phyloP scores from a whole-genome alignment of 2,113 vertebrate genomes.

The Chitala chitala region DNA sequence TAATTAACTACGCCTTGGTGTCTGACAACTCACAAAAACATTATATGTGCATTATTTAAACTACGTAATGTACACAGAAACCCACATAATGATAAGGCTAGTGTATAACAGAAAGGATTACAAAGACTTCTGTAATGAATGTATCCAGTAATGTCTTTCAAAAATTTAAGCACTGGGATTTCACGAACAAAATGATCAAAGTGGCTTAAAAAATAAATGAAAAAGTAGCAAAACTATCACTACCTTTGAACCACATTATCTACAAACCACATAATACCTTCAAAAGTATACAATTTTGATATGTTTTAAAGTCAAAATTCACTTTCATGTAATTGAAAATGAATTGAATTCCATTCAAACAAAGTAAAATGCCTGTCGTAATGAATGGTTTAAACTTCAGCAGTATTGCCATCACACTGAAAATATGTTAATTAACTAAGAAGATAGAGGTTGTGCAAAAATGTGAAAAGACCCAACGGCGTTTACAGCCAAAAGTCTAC shows the following conservation, averaged over 20 bases:
- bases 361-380: no score
- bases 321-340: background rate
- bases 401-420: no score
- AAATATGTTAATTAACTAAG: no score
- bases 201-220: background rate
- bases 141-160: background rate
- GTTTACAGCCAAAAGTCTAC: no score
- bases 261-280: background rate
- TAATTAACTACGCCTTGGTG: slow-evolving; percentile 4
- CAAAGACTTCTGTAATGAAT: background rate
- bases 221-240: no score
- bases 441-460: no score
- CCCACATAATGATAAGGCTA: background rate
- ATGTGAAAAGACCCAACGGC: no score
- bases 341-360: background rate
- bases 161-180: background rate
- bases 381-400: no score
- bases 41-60: background rate
- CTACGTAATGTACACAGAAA: background rate
- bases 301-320: background rate
- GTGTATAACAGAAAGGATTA: slow-evolving; percentile 5
- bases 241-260: slow-evolving; percentile 8
- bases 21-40: background rate
- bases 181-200: background rate
- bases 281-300: background rate